These are phyloP conservation scores for Cygnus atratus DNA, from an alignment of 2,113 vertebrate genomes.

Conservation along the genomic window DNA sequence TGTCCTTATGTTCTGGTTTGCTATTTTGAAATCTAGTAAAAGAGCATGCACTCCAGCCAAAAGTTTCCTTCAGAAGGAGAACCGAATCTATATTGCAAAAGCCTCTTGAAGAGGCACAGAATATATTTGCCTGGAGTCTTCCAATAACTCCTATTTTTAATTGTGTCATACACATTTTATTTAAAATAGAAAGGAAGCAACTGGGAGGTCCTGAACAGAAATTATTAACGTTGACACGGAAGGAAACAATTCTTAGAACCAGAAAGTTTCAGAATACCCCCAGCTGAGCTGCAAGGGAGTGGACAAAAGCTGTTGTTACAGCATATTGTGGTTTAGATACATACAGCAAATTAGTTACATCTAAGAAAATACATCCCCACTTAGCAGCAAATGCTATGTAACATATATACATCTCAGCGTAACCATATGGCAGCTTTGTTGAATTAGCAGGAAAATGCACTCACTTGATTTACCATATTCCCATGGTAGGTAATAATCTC, in stretches of 20 bases:
- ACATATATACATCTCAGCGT: neutral
- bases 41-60: neutral
- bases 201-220: neutral
- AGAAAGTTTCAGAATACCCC: neutral
- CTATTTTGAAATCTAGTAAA: neutral
- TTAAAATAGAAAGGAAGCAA: neutral
- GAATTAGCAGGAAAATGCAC: neutral
- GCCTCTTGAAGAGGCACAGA: neutral
- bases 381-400: neutral
- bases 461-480: neutral
- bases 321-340: neutral
- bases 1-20: neutral
- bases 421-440: neutral
- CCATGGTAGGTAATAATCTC: neutral
- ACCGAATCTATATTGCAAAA: neutral
- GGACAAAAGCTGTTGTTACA: neutral
- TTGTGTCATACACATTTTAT: neutral
- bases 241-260: neutral
- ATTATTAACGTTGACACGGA: neutral
- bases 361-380: neutral
- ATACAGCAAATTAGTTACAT: neutral
- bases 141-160: neutral
- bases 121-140: neutral
- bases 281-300: neutral
- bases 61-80: neutral